Evolutionary conservation across 2,113 vertebrate genomes (phyloP).

Genomic region (Scartelaos histophorus): DNA sequence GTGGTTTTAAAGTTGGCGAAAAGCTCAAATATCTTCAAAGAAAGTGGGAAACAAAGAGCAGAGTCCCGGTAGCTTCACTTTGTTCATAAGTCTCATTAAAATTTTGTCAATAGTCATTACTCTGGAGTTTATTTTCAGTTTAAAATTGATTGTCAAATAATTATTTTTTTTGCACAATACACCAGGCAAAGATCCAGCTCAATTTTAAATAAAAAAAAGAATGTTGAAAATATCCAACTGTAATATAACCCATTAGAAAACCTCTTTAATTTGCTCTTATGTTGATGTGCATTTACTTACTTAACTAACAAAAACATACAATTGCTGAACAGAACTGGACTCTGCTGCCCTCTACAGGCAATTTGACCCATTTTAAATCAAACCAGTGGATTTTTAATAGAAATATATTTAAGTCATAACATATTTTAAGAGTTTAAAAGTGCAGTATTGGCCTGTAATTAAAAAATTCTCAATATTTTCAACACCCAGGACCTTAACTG

Average conservation of each 20-base stretch:
- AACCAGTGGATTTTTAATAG: neutral
- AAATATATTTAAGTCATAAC: neutral
- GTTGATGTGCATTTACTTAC: neutral
- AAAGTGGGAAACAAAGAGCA: neutral
- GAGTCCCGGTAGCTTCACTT: neutral
- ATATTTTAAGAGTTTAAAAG: too few species aligned
- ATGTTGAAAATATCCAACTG: too few species aligned
- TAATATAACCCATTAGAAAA: too few species aligned
- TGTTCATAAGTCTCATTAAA: neutral
- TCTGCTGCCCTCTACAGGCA: too few species aligned
- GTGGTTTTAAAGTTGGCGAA: constrained; percentile 13
- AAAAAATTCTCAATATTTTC: too few species aligned
- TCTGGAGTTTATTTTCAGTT: neutral
- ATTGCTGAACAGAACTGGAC: too few species aligned
- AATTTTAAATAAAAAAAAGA: neutral
- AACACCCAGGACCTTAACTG: too few species aligned
- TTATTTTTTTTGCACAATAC: neutral
- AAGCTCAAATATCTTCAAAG: constrained; percentile 22
- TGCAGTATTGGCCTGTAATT: too few species aligned
- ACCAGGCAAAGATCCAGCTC: neutral
- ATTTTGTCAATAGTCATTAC: neutral
- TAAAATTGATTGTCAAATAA: neutral
- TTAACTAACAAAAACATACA: too few species aligned
- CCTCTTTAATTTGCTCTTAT: neutral
- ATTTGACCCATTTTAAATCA: neutral